A percentile compares a stretch with the other conserved stretches of the same genome.
Evolutionary conservation across 2,797 vertebrate species (phyloP).

Genomic region (Lophius americanus): DNA sequence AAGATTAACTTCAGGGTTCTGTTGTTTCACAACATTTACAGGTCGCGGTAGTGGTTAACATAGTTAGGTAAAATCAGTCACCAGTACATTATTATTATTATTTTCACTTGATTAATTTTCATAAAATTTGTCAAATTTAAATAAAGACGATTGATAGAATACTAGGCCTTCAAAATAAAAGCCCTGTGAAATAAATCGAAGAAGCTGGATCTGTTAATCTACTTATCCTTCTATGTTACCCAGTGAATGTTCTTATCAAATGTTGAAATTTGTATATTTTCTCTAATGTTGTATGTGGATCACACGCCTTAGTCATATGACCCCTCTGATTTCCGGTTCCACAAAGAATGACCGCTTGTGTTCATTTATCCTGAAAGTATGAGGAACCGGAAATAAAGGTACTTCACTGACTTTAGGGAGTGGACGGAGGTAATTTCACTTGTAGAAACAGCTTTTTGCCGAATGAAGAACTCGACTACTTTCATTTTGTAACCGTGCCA

Average conservation of each 20-base stretch:
- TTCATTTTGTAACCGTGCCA: slow-evolving; percentile 3
- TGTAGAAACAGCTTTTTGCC: background rate
- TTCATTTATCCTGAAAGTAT: slow-evolving; percentile 44
- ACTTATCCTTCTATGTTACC: accelerated
- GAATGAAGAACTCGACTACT: background rate
- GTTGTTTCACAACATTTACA: slow-evolving; percentile 1
- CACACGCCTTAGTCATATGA: background rate
- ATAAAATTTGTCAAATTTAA: slow-evolving; percentile 19
- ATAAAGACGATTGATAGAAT: accelerated
- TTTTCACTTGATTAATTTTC: no score
- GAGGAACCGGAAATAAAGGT: background rate
- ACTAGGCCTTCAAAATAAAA: slow-evolving; percentile 44
- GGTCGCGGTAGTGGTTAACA: background rate
- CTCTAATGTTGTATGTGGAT: background rate
- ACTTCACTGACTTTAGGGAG: background rate
- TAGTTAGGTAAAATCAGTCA: background rate
- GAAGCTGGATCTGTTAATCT: background rate
- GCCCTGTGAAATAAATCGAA: background rate
- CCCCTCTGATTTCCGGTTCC: background rate
- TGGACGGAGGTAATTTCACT: slow-evolving; percentile 21
- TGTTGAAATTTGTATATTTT: background rate
- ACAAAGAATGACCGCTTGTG: background rate
- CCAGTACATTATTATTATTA: no score
- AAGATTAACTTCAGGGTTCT: no score
- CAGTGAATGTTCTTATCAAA: accelerated